A percentile compares a stretch with the other conserved stretches of the same genome.
Evolutionary conservation across 2,797 vertebrate genomes (phyloP).

Genomic region (Megaceryle alcyon): DNA sequence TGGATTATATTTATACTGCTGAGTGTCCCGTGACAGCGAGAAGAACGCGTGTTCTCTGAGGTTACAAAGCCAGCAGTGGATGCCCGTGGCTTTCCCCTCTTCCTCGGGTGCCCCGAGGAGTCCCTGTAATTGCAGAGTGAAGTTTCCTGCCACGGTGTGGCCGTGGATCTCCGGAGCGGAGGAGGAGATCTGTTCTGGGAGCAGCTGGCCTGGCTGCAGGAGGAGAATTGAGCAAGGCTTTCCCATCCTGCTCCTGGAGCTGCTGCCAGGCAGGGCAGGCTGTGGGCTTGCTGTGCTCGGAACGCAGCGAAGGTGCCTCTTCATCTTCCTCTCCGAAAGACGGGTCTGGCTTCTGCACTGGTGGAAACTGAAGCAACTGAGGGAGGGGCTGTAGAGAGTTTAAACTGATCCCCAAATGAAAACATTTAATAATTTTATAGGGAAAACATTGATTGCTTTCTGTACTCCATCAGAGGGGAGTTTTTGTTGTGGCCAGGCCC

Average conservation of each 20-base stretch:
- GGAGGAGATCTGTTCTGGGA: neutral
- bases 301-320: neutral
- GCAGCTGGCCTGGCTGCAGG: neutral
- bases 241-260: neutral
- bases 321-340: neutral
- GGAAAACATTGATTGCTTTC: neutral
- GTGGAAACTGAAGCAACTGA: neutral
- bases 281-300: no score
- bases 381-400: neutral
- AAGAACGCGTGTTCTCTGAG: neutral
- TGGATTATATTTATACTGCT: neutral
- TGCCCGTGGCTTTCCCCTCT: neutral
- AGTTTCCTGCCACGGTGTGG: neutral
- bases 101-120: accelerated
- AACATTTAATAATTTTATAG: neutral
- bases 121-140: neutral
- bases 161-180: neutral
- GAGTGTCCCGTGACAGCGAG: neutral
- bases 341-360: neutral
- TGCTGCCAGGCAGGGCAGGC: neutral
- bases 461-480: neutral
- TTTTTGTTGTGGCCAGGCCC: neutral
- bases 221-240: neutral
- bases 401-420: neutral
- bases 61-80: neutral